Evolutionary conservation across 2,113 vertebrate species (phyloP).

Genomic region (Leptocoma aspasia): DNA sequence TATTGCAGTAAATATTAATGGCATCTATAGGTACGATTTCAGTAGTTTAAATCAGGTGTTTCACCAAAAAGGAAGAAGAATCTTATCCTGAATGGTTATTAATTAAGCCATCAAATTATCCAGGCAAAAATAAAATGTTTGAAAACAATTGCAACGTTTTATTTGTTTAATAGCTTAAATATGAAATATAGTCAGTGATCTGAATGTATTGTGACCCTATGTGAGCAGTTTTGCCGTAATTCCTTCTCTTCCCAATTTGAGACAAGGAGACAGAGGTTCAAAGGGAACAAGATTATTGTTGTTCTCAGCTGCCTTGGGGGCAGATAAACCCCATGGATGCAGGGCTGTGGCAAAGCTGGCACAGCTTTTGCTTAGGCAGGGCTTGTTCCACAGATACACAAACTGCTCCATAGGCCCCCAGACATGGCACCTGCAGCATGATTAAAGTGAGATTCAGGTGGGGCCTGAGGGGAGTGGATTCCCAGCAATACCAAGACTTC

Average conservation of each 20-base stretch:
- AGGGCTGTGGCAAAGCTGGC: neutral
- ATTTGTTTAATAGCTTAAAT: neutral
- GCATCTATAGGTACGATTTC: neutral
- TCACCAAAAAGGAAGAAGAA: neutral
- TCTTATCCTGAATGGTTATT: neutral
- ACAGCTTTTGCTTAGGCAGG: neutral
- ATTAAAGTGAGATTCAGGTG: neutral
- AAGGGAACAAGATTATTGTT: neutral
- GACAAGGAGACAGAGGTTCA: neutral
- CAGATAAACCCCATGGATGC: neutral
- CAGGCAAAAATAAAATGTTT: neutral
- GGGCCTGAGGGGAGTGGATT: neutral
- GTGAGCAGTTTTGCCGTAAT: neutral
- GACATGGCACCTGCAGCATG: neutral
- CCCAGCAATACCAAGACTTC: neutral
- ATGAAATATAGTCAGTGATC: neutral
- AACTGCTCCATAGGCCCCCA: neutral
- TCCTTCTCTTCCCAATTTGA: neutral
- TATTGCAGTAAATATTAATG: neutral
- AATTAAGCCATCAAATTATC: neutral
- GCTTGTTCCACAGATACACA: neutral
- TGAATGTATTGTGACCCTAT: neutral
- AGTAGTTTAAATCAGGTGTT: neutral
- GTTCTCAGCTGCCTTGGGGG: neutral
- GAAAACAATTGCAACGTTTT: neutral